Conservation (phyloP, 1,140 invertebrate genomes). For the Ceratina australensis region DNA sequence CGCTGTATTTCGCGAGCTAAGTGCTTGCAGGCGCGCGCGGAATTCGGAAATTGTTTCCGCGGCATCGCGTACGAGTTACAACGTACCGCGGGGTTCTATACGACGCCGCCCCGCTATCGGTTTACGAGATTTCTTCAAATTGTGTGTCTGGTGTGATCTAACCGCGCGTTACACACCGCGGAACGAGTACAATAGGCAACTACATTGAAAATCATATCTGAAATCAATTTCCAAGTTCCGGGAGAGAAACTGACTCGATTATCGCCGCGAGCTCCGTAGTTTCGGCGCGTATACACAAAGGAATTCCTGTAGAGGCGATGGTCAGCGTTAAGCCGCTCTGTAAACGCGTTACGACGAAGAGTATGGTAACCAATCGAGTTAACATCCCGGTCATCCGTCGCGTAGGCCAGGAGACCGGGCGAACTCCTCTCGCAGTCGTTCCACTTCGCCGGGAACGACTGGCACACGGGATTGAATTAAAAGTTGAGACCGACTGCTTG, state of each 20-base stretch:
- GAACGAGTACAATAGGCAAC: too few relatives aligned
- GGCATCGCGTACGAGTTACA: neutral
- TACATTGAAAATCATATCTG: too few relatives aligned
- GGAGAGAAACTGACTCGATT: neutral
- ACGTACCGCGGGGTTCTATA: too few relatives aligned
- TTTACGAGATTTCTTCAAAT: too few relatives aligned
- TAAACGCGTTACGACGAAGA: conserved; percentile 49
- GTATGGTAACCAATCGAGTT: conserved; percentile 59
- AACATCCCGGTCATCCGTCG: conserved; percentile 56
- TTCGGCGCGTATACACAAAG: neutral
- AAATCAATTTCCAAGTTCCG: neutral
- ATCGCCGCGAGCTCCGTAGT: neutral
- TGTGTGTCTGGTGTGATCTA: too few relatives aligned
- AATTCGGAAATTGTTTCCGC: conserved; percentile 45
- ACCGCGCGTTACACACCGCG: too few relatives aligned
- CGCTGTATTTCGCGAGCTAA: conserved; percentile 35
- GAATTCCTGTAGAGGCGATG: conserved; percentile 32
- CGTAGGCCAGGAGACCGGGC: conserved; percentile 40
- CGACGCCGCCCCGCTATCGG: too few relatives aligned
- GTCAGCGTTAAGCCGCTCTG: conserved; percentile 50
- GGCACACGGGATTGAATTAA: conserved; percentile 54
- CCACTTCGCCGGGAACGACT: conserved; percentile 35
- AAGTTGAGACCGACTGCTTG: conserved; percentile 47
- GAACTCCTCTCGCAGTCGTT: conserved; percentile 33
- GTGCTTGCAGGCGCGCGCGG: conserved; percentile 37